These are phyloP conservation scores for Euphydryas editha DNA, from an alignment of 2,888 invertebrate genomes.

Conservation along the genomic window DNA sequence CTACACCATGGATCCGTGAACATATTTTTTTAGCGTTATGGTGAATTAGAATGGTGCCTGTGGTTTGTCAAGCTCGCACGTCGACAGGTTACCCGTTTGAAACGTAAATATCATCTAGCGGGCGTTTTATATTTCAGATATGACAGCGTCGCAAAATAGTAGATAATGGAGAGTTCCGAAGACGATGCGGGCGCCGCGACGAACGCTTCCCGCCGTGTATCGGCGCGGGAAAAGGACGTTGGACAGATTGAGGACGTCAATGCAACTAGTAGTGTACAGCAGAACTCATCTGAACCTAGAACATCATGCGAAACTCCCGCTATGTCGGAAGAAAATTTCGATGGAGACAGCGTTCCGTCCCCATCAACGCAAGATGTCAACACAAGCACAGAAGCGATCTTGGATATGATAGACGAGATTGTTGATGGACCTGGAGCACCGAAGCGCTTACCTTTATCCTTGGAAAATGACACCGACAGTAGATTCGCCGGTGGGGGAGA, in stretches of 20 bases:
- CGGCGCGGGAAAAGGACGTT: conserved; percentile 82
- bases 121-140: conserved; percentile 82
- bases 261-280: conserved; percentile 69
- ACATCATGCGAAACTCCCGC: conserved; percentile 66
- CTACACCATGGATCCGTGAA: conserved; percentile 78
- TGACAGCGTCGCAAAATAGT: conserved; percentile 80
- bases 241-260: conserved; percentile 71
- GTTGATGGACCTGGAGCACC: conserved; percentile 77
- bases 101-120: conserved; percentile 80
- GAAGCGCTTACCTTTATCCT: conserved; percentile 60
- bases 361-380: conserved; percentile 76
- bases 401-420: conserved; percentile 81
- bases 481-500: conserved; percentile 38
- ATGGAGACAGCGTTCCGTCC: conserved; percentile 77
- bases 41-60: conserved; percentile 84
- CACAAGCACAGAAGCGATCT: conserved; percentile 79
- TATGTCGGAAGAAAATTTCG: conserved; percentile 77
- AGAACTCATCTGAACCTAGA: conserved; percentile 64
- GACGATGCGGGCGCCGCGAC: conserved; percentile 83
- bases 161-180: conserved; percentile 84
- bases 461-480: conserved; percentile 42
- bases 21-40: conserved; percentile 80
- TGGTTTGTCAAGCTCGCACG: conserved; percentile 82
- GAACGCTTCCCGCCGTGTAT: conserved; percentile 80
- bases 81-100: conserved; percentile 81